Conservation (phyloP, 2,888 invertebrate species). For the Zaprionus lineosus region DNA sequence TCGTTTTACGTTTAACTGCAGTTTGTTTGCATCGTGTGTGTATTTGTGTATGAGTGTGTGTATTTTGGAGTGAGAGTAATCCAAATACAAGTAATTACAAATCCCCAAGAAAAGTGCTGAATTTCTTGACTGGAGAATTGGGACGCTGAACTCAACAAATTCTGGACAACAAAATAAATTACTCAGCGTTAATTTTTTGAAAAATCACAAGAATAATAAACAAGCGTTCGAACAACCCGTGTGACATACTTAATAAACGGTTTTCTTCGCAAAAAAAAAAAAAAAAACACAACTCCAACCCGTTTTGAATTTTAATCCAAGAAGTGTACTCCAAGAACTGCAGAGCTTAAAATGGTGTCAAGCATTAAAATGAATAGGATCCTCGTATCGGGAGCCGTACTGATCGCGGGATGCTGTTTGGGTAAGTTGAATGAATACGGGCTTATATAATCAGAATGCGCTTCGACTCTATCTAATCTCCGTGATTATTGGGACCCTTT, state of each 20-base stretch:
- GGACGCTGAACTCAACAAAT: constrained; percentile 44
- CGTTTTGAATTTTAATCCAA: constrained; percentile 32
- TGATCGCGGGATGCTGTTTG: constrained; percentile 45
- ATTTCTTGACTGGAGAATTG: constrained; percentile 56
- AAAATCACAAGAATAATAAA: constrained; percentile 58
- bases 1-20: constrained; percentile 9
- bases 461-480: constrained; percentile 43
- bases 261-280: background rate
- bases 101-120: constrained; percentile 60
- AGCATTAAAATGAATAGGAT: constrained; percentile 18
- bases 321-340: constrained; percentile 17
- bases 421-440: too few species aligned
- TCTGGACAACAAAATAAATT: constrained; percentile 53
- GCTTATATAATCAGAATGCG: too few species aligned
- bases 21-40: constrained; percentile 5
- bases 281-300: background rate
- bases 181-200: constrained; percentile 65
- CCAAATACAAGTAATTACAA: constrained; percentile 16
- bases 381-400: constrained; percentile 29
- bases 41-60: constrained; percentile 14
- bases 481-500: constrained; percentile 47
- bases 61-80: constrained; percentile 14
- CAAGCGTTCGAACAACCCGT: constrained; percentile 44
- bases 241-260: constrained; percentile 53
- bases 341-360: constrained; percentile 48